phyloP scores from a whole-genome alignment of 2,113 vertebrate genomes.

The Picathartes gymnocephalus region DNA sequence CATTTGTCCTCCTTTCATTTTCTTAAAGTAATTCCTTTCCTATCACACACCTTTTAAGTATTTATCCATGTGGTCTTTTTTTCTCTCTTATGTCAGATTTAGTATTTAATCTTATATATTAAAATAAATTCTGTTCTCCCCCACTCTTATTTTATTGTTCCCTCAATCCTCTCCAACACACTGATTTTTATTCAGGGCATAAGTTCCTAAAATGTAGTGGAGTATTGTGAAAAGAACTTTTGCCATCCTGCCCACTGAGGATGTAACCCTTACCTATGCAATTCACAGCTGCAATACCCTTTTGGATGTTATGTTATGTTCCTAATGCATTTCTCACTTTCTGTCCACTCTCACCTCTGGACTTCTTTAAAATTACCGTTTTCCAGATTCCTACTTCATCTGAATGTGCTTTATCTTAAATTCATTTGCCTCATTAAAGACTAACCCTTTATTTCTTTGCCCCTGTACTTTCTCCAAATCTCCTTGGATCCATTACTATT shows the following conservation, averaged over 20 bases:
- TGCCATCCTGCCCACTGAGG: background rate
- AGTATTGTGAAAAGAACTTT: background rate
- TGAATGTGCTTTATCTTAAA: background rate
- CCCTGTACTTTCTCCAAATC: background rate
- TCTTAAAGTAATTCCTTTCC: conserved; percentile 3
- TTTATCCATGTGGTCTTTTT: background rate
- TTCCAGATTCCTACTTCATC: background rate
- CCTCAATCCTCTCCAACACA: background rate
- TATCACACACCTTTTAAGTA: background rate
- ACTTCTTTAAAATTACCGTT: background rate
- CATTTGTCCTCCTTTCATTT: background rate
- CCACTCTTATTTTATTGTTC: background rate
- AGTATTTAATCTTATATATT: background rate
- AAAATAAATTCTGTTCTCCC: background rate
- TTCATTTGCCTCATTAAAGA: background rate
- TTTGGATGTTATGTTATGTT: background rate
- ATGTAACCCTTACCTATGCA: background rate
- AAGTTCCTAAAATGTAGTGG: background rate
- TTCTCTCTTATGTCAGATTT: background rate
- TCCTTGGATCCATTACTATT: background rate
- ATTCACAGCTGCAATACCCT: background rate
- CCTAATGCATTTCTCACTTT: background rate
- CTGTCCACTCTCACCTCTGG: background rate
- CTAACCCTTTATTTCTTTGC: background rate
- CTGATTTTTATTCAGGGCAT: background rate